Evolutionary conservation across 2,888 invertebrate species (phyloP).

Genomic region (Xestia xanthographa): DNA sequence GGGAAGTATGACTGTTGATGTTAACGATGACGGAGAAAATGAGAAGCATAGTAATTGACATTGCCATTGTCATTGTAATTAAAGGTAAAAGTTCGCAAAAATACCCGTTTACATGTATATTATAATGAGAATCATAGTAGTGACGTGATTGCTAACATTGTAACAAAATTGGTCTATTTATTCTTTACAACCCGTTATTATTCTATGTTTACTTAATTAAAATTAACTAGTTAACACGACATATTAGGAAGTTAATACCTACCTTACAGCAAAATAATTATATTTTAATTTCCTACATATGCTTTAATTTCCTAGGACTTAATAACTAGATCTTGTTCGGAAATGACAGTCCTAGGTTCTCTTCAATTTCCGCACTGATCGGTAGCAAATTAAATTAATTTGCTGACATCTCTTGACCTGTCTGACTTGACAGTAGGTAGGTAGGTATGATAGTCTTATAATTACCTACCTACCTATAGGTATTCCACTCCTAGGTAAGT

Average conservation of each 20-base stretch:
- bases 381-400: constrained; percentile 32
- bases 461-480: too few relatives aligned
- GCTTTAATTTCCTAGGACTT: constrained; percentile 68
- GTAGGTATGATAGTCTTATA: too few relatives aligned
- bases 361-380: constrained; percentile 35
- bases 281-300: constrained; percentile 66
- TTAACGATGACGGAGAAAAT: neutral
- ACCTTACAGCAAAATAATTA: constrained; percentile 25
- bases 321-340: constrained; percentile 64
- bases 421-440: neutral
- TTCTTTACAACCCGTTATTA: neutral
- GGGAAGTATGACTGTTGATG: neutral
- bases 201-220: neutral
- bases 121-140: neutral
- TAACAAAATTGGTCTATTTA: neutral
- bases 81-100: too few relatives aligned
- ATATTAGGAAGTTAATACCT: constrained; percentile 6
- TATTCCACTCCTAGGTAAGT: too few relatives aligned
- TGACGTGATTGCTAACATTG: neutral
- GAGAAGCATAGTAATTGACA: neutral
- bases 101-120: too few relatives aligned
- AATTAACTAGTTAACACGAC: neutral
- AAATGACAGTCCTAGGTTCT: constrained; percentile 40
- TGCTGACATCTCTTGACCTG: constrained; percentile 13
- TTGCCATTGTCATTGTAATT: too few relatives aligned